phyloP scores from a whole-genome alignment of 2,797 vertebrate genomes.

The Brachyalestes nurse region DNA sequence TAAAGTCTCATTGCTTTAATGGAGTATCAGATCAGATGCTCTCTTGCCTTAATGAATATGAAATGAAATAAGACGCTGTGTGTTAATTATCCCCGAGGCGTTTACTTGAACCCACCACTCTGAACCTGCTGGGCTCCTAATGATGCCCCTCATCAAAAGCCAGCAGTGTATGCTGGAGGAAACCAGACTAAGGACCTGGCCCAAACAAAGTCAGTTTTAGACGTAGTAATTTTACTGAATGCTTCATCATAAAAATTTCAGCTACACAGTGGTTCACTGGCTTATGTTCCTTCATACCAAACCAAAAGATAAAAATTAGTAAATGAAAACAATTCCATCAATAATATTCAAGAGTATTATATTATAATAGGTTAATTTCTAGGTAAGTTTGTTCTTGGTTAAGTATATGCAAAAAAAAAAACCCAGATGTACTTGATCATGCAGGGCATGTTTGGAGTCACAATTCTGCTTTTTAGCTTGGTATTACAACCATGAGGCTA shows the following conservation, averaged over 20 bases:
- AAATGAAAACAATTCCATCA: no score
- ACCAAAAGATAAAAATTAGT: neutral
- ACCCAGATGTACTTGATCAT: no score
- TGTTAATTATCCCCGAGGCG: constrained; percentile 56
- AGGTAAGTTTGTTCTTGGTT: no score
- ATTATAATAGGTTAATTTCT: no score
- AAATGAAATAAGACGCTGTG: constrained; percentile 54
- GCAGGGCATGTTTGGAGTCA: no score
- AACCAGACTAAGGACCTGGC: constrained; percentile 19
- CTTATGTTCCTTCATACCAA: neutral
- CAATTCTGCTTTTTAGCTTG: no score
- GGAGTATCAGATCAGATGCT: constrained; percentile 53
- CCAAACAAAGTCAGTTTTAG: constrained; percentile 31
- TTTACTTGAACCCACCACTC: constrained; percentile 49
- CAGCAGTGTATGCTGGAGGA: constrained; percentile 23
- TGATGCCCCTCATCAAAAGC: constrained; percentile 60
- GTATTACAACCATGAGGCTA: no score
- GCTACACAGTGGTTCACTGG: neutral
- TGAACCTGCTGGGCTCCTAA: constrained; percentile 59
- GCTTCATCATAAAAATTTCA: neutral
- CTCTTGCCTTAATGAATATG: constrained; percentile 59
- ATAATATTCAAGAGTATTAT: no score
- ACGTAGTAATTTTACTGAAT: neutral
- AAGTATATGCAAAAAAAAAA: no score
- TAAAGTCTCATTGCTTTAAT: constrained; percentile 52